Conservation (phyloP, 2,797 vertebrate genomes). For the Acanthopagrus latus region DNA sequence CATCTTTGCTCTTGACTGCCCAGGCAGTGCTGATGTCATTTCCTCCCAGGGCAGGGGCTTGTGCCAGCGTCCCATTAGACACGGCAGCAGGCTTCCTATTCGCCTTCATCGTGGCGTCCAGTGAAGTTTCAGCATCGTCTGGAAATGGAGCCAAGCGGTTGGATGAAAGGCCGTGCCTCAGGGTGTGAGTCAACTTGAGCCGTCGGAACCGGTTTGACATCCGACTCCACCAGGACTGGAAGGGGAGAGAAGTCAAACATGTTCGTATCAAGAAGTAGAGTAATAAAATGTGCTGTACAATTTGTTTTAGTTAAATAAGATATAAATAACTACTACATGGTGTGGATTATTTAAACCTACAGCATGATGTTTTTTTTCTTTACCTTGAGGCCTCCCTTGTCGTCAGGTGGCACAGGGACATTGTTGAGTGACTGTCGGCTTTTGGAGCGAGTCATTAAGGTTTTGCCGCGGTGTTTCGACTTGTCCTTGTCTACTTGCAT, state of each 20-base stretch:
- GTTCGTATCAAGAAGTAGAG: background rate
- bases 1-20: conserved; percentile 85
- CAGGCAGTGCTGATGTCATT: conserved; percentile 78
- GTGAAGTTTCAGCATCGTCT: conserved; percentile 83
- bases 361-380: background rate
- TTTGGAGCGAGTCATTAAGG: conserved; percentile 83
- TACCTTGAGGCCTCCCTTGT: conserved; percentile 96
- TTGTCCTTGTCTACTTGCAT: conserved; percentile 96
- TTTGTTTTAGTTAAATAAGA: too few species aligned
- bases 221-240: conserved; percentile 98
- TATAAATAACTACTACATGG: background rate
- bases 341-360: background rate
- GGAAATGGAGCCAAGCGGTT: conserved; percentile 92
- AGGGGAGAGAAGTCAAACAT: conserved; percentile 4
- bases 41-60: conserved; percentile 69
- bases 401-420: conserved; percentile 90
- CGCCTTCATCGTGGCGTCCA: conserved; percentile 93
- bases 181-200: conserved; percentile 95
- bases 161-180: conserved; percentile 92
- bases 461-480: conserved; percentile 85
- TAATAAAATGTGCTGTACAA: background rate
- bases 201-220: conserved; percentile 98
- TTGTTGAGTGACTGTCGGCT: conserved; percentile 88
- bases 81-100: conserved; percentile 70
- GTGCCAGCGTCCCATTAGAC: conserved; percentile 52